Base-by-base conservation (phyloP, 2,113 vertebrate species). In the Camelus bactrianus region DNA sequence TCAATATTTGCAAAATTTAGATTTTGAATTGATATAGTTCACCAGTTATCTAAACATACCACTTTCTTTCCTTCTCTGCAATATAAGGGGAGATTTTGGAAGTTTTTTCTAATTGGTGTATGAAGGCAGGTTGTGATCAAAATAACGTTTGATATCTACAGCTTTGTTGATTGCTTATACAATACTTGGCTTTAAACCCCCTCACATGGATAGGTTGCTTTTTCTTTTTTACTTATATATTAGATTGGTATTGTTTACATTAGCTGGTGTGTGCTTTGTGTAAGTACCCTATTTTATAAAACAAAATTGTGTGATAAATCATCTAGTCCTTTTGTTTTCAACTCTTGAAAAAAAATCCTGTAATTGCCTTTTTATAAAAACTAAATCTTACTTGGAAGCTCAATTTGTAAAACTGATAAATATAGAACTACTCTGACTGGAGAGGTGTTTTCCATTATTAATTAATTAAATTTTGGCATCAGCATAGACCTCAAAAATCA, bases 1-100 rank as follows among this genome's bases (percentile, higher is more conserved):
- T 93, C 48, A 84, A 0, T 88, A 81, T 83, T 95, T 96, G 9
- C 65, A 75, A 92, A 95, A 90, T 50, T 90, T 73, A 75, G 42
- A 62, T 81, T 92, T 20, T 60, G 58, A 81, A 60, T 75, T 97
- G 54, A 89, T 89, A 17, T 2, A 84, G 32, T 79, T 95, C 92
- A 54, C 13, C 19, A n/a, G 7, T 89, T 96, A 62, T 12, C 42
- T 85, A 70, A 73, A 73, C 28, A 22, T 14, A 81, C 15, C 16
- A 14, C 38, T 42, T 77, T 30, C 20, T 70, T 58, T 93, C 6
- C 50, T 93, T 87, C 67, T 72, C 69, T 83, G 22, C 83, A n/a
- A 38, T 52, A 8, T 76, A 64, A 52, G 58, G 58, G 42, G 56
- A 62, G 28, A 50, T 62, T 93, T 93, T 75, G 73, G 65, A 72